Conservation (phyloP, 2,797 vertebrate genomes). For the Pampus argenteus region DNA sequence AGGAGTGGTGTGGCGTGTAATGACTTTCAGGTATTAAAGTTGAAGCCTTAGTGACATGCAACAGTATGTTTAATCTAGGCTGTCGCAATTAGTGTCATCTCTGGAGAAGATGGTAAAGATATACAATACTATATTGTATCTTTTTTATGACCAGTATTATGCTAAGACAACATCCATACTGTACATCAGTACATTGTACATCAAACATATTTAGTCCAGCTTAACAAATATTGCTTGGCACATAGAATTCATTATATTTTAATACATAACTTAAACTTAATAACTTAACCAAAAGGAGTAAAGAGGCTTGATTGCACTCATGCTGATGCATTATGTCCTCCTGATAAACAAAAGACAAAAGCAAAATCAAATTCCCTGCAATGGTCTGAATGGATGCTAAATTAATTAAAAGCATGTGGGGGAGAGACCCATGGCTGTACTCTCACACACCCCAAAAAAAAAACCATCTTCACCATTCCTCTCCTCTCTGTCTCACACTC, state of each 20-base stretch:
- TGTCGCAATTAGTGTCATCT: too few relatives aligned
- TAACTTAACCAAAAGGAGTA: neutral
- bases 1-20: conserved; percentile 10
- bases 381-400: conserved; percentile 1
- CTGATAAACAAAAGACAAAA: neutral
- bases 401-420: conserved; percentile 19
- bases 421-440: conserved; percentile 10
- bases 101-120: too few relatives aligned
- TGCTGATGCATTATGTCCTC: neutral
- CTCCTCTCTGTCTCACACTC: conserved; percentile 18
- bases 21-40: conserved; percentile 21
- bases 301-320: neutral
- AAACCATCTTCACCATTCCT: conserved; percentile 22
- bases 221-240: neutral
- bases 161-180: neutral
- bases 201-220: neutral
- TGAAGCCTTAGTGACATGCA: conserved; percentile 14
- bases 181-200: neutral
- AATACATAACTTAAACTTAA: neutral
- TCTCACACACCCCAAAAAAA: conserved; percentile 7
- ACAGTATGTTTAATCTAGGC: neutral
- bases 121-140: too few relatives aligned
- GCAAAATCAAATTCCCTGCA: neutral
- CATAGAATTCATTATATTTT: neutral
- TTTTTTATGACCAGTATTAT: neutral